Base-by-base conservation (phyloP, 2,113 vertebrate species). In the Takifugu bimaculatus region DNA sequence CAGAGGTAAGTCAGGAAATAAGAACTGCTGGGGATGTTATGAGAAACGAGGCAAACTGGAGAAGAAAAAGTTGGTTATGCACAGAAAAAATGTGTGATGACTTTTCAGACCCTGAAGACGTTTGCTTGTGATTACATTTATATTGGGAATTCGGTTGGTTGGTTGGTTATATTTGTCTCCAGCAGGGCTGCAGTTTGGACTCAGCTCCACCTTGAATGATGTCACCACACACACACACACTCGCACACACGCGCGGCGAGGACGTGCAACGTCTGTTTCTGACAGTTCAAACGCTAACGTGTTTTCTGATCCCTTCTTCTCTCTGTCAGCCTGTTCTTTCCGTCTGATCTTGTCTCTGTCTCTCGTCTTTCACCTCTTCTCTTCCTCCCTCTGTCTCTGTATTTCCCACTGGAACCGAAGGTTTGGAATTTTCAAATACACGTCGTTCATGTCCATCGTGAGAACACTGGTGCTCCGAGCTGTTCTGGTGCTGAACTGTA, bases 1-100 rank as follows among this genome's bases (percentile, higher is more conserved):
- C 65, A 25, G 70, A 84, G 77, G 81, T 85, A 82, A 78, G 85
- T 88, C 25, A 12, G 15, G 51, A 42, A 4, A 15, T 50, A 13
- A 50, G 50, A 52, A 29, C 63, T 54, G 60, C 6, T 32, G 49
- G 53, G 20, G 10, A 43, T 26, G n/a, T 26, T 1, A 20, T 26
- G n/a, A 6, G 14, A 20, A 2, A 25, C 5, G 6, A 12, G 27
- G 54, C 20, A 60, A 6, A 15, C 4, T 50, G 48, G 43, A 39
- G n/a, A 4, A 11, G 27, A 3, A 5, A 12, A 7, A 27, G 45
- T 14, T 1, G 2, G 10, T 3, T 7, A 43, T 14, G n/a, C 12
- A 47, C 7, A 11, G 13, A 15, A 45, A 13, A 20, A 20, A 20
- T 20, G 13, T 15, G 44, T 45, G 44, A 45, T 9, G 44, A 45